Evolutionary conservation across 2,888 invertebrate species (phyloP).

Genomic region (Scaptomyza cyrtandrae): DNA sequence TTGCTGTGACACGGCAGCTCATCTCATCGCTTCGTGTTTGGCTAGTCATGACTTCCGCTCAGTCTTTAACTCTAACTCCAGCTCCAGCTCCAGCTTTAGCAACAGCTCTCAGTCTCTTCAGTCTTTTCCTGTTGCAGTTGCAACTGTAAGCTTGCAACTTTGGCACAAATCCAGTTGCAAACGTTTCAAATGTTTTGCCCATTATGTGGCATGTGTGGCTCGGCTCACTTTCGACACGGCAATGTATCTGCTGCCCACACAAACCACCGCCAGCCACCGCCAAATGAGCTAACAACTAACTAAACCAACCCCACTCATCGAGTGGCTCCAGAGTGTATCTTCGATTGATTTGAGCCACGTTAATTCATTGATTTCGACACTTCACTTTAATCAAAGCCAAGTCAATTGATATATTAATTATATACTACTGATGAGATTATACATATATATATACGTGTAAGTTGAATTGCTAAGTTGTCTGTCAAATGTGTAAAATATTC

Average conservation of each 20-base stretch:
- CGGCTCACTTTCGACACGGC: conserved; percentile 57
- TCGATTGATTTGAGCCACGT: conserved; percentile 42
- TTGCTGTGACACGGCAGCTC: conserved; percentile 62
- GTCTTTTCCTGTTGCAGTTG: conserved; percentile 21
- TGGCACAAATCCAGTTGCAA: conserved; percentile 66
- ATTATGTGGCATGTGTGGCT: conserved; percentile 75
- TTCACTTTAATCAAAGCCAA: conserved; percentile 23
- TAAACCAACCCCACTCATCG: conserved; percentile 28
- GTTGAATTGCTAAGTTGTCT: neutral
- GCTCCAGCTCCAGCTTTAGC: neutral
- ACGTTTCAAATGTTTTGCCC: conserved; percentile 48
- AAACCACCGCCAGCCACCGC: conserved; percentile 41
- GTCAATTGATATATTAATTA: neutral
- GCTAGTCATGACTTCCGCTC: conserved; percentile 80
- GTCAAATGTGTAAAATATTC: too few relatives aligned
- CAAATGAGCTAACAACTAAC: conserved; percentile 43
- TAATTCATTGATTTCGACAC: conserved; percentile 39
- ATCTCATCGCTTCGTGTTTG: conserved; percentile 77
- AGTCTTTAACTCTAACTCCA: conserved; percentile 26
- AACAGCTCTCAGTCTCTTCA: neutral
- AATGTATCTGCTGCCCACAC: conserved; percentile 75
- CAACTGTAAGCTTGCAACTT: conserved; percentile 54
- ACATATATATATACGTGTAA: too few relatives aligned
- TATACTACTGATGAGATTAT: conserved; percentile 1
- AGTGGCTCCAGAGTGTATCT: conserved; percentile 21